Evolutionary conservation across 2,888 invertebrate species (phyloP).

Genomic region (Nemotelus pantherinus): DNA sequence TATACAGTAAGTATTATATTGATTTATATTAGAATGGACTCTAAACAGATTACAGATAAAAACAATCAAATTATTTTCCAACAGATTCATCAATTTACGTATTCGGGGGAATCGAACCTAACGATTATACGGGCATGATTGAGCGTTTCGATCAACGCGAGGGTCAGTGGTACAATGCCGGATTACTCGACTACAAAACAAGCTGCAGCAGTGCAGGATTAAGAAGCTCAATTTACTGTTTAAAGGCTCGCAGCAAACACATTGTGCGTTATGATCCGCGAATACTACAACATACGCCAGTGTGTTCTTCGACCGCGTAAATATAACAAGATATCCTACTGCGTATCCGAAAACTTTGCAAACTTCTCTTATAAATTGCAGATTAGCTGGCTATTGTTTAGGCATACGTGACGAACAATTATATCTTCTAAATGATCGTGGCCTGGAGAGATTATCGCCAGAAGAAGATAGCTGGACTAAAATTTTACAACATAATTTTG

Average conservation of each 20-base stretch:
- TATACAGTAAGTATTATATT: conserved; percentile 3
- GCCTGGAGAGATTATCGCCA: too few species aligned
- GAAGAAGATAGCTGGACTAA: too few species aligned
- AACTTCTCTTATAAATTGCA: too few species aligned
- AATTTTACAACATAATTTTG: too few species aligned
- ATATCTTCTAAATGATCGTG: too few species aligned
- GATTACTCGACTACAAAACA: not conserved
- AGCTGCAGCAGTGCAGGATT: not conserved
- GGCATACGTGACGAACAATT: too few species aligned
- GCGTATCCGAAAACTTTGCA: too few species aligned
- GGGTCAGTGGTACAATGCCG: conserved; percentile 23
- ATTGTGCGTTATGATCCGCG: conserved; percentile 23
- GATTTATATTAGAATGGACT: not conserved
- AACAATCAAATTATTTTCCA: not conserved
- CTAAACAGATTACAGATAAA: not conserved
- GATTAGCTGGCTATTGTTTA: too few species aligned
- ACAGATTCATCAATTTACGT: conserved; percentile 29
- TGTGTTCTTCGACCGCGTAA: not conserved
- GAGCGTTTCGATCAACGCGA: conserved; percentile 25
- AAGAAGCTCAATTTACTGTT: conserved; percentile 21
- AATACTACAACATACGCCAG: conserved; percentile 19
- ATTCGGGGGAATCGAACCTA: conserved; percentile 5
- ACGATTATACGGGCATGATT: conserved; percentile 3
- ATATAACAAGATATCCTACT: too few species aligned
- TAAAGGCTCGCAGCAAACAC: conserved; percentile 4